A percentile compares a stretch with the other conserved stretches of the same genome.
phyloP scores from a whole-genome alignment of 1,140 invertebrate genomes.

The Triops cancriformis region DNA sequence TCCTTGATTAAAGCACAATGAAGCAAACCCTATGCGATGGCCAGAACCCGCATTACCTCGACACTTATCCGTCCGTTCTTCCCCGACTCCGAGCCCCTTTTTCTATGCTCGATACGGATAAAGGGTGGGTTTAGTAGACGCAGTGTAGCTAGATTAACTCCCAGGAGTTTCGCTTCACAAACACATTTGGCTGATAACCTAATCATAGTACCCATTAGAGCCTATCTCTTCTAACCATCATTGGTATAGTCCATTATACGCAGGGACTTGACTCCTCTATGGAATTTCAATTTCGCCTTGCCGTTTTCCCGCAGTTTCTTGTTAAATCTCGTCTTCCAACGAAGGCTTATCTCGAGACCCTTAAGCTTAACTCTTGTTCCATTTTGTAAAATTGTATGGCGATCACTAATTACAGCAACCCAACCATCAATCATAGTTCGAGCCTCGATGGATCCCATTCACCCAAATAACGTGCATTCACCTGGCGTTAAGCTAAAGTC shows the following conservation, averaged over 20 bases:
- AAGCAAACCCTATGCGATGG: conserved; percentile 4
- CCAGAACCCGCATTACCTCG: neutral
- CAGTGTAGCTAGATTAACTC: conserved; percentile 10
- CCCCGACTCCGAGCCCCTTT: neutral
- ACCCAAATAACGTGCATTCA: no score
- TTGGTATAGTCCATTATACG: neutral
- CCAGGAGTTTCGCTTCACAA: conserved; percentile 9
- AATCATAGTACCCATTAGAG: conserved; percentile 6
- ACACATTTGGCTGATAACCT: conserved; percentile 13
- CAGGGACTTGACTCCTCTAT: neutral
- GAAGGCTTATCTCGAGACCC: no score
- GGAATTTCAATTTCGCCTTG: neutral
- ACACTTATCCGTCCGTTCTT: neutral
- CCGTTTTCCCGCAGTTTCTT: neutral
- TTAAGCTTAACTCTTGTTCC: no score
- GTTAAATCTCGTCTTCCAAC: no score
- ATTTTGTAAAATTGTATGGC: no score
- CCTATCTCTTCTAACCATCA: neutral
- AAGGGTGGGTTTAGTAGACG: neutral
- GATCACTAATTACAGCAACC: no score
- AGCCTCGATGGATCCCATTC: no score
- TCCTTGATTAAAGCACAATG: conserved; percentile 10
- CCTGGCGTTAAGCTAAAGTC: no score
- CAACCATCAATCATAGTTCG: no score
- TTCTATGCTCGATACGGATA: neutral